These are phyloP conservation scores for Meloidogyne floridensis DNA, from an alignment of 1,140 invertebrate genomes.

Conservation along the genomic window DNA sequence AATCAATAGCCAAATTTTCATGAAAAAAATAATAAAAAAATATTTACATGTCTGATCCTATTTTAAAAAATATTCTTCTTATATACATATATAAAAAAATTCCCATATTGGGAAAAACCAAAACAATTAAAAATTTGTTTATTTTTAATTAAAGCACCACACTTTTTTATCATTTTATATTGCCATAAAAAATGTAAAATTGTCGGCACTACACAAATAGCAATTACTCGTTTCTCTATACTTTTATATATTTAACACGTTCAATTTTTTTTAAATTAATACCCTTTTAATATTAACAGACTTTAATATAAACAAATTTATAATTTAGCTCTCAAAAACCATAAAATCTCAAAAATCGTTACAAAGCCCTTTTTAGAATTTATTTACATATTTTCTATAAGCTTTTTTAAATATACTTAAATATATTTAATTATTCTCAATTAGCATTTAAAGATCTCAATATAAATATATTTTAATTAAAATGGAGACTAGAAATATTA, in stretches of 20 bases:
- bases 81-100: too few species aligned
- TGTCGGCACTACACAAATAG: too few species aligned
- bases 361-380: neutral
- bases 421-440: neutral
- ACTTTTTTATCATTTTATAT: too few species aligned
- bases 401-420: neutral
- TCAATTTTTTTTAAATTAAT: slow-evolving; percentile 6
- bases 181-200: too few species aligned
- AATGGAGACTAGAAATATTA: neutral
- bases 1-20: neutral
- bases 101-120: too few species aligned
- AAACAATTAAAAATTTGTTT: too few species aligned
- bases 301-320: too few species aligned
- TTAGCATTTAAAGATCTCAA: neutral
- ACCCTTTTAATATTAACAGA: neutral
- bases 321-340: too few species aligned
- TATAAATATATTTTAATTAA: neutral
- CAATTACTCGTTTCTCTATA: neutral
- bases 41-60: too few species aligned
- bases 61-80: too few species aligned
- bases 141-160: too few species aligned
- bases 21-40: neutral
- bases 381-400: neutral
- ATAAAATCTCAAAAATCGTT: too few species aligned
- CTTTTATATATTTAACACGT: neutral